Evolutionary conservation across 2,888 invertebrate species (phyloP), one percentile per base, ranked within the genome.

Genomic region (Pardosa pseudoannulata): DNA sequence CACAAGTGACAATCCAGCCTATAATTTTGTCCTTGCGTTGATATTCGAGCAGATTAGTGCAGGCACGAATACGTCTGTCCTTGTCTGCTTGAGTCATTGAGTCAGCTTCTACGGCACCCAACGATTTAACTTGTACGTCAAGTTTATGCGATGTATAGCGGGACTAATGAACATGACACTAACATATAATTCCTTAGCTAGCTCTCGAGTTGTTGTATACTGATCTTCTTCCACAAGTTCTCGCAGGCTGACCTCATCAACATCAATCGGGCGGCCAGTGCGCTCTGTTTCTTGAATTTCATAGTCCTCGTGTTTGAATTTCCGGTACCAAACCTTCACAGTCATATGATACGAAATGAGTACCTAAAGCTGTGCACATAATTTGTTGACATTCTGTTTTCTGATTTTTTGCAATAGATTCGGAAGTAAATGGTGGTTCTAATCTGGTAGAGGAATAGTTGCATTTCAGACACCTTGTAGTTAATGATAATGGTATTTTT

Each of bases 21-120:
- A 31, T 29, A 31, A 31, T 29, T 9, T 31, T 67, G 67, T 67
- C 67, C 32, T 67, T 67, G 32, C 19, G n/a, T 31, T 67, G 31
- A 67, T 67, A 67, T 67, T 67, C n/a, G 67, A 67, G 67, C 31
- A 31, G 31, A 31, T 67, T 67, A 67, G 31, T 67, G 31, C 67
- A 67, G 67, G 32, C 5, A 0, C 31, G 67, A 67, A 31, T 16
- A 67, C 67, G 0, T 32, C 32, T 67, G 19, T 31, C 16, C 31
- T 67, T 67, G 31, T 67, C 32, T 67, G 19, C 65, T 67, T 67
- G n/a, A 31, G 31, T 67, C 31, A 31, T 67, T 67, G n/a, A 31
- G 31, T 67, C 31, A 31, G 5, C 67, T 31, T 16, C 13, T 31
- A n/a, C 11, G 0, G 19, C 31, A 31, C 67, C n/a, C 32, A 67